These are phyloP conservation scores for Diplogasteroides magnus DNA, from an alignment of 1,140 invertebrate genomes.

Conservation along the genomic window DNA sequence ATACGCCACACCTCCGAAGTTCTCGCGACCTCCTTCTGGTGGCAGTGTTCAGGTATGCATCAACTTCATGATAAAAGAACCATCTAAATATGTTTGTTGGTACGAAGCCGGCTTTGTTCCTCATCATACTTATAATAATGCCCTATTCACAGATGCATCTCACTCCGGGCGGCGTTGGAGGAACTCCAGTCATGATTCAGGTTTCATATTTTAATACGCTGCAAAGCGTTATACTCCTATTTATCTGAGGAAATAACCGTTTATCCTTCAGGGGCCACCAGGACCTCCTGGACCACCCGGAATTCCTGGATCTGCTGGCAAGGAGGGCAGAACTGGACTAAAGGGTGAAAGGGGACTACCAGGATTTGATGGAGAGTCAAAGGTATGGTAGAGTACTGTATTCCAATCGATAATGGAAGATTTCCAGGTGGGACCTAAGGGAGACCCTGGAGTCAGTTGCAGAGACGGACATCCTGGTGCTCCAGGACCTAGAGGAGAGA, in stretches of 20 bases:
- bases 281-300: constrained; percentile 45
- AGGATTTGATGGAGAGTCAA: constrained; percentile 53
- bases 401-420: not conserved
- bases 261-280: too few species aligned
- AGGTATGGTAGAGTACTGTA: constrained; percentile 1
- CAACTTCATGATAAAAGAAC: constrained; percentile 7
- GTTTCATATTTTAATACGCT: too few species aligned
- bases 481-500: constrained; percentile 16
- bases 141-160: too few species aligned
- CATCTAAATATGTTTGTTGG: constrained; percentile 3
- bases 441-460: constrained; percentile 38
- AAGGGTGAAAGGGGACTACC: constrained; percentile 48
- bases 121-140: constrained; percentile 4
- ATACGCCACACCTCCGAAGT: constrained; percentile 38
- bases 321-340: constrained; percentile 28
- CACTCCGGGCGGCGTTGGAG: too few species aligned
- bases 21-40: constrained; percentile 25
- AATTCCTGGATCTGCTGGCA: constrained; percentile 29
- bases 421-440: constrained; percentile 41
- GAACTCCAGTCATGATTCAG: too few species aligned
- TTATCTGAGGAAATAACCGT: too few species aligned
- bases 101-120: constrained; percentile 5
- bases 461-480: constrained; percentile 30
- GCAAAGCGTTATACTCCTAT: too few species aligned
- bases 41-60: constrained; percentile 2